These are phyloP conservation scores for Orchesella cincta DNA, from an alignment of 1,140 invertebrate species.

Conservation along the genomic window DNA sequence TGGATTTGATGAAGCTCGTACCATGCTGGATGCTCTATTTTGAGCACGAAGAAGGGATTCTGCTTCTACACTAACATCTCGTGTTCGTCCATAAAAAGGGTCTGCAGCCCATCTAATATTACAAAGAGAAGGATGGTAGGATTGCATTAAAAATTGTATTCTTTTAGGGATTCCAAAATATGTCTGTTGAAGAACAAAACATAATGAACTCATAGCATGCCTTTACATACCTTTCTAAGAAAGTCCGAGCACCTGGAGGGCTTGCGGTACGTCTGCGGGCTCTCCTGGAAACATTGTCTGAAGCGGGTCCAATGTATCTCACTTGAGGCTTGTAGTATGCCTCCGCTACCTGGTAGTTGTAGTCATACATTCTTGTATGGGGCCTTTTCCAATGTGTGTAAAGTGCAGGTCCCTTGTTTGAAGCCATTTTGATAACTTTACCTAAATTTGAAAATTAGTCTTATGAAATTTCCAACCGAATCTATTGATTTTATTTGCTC, in stretches of 20 bases:
- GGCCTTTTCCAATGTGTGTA: slow-evolving; percentile 47
- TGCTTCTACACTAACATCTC: not conserved
- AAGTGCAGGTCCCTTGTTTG: not conserved
- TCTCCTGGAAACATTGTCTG: not conserved
- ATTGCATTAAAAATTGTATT: no score
- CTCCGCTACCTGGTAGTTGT: slow-evolving; percentile 46
- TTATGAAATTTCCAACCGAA: no score
- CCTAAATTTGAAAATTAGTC: no score
- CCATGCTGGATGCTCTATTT: not conserved
- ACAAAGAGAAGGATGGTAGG: not conserved
- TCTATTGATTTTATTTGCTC: no score
- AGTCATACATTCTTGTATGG: slow-evolving; percentile 45
- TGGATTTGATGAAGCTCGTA: not conserved
- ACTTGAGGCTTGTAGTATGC: slow-evolving; percentile 49
- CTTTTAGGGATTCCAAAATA: no score
- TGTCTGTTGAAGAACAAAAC: no score
- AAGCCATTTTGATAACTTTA: not conserved
- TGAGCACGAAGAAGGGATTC: not conserved
- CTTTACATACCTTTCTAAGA: slow-evolving; percentile 30
- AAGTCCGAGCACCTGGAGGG: slow-evolving; percentile 28
- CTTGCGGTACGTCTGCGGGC: not conserved
- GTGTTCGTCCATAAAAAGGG: slow-evolving; percentile 33
- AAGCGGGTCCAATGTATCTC: slow-evolving; percentile 33
- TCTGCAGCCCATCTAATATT: slow-evolving; percentile 30
- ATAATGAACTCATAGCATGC: no score